Evolutionary conservation across 2,113 vertebrate genomes (phyloP).

Genomic region (Marmota flaviventris): DNA sequence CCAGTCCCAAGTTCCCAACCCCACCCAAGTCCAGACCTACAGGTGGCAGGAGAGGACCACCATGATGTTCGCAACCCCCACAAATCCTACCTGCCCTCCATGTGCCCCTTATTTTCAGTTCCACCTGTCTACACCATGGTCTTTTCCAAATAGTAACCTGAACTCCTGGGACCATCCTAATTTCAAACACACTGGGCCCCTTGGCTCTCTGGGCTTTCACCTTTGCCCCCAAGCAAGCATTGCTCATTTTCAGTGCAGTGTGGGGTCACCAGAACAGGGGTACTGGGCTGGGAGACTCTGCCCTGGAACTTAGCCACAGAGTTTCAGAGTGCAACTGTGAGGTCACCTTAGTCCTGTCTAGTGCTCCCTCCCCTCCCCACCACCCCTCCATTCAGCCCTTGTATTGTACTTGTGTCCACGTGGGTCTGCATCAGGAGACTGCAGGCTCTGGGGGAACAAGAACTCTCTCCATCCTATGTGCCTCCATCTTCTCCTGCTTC

Average conservation of each 20-base stretch:
- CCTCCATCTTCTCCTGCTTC: background rate
- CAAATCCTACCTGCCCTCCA: background rate
- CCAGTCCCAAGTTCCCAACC: background rate
- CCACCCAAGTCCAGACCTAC: background rate
- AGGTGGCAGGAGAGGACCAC: background rate
- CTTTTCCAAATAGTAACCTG: background rate
- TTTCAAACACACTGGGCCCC: background rate
- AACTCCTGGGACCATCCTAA: background rate
- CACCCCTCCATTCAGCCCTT: background rate
- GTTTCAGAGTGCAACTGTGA: background rate
- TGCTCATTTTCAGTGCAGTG: background rate
- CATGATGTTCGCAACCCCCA: background rate
- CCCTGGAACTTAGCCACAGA: background rate
- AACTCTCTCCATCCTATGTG: background rate
- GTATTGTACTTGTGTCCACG: background rate
- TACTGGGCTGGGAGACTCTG: background rate
- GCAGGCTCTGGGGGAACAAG: background rate
- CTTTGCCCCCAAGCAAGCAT: accelerated
- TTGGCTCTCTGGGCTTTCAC: background rate
- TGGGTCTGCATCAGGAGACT: background rate
- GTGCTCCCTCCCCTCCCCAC: background rate
- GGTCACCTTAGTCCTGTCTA: background rate
- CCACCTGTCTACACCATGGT: background rate
- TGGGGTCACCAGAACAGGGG: accelerated
- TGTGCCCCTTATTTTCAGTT: background rate